phyloP scores from a whole-genome alignment of 2,888 invertebrate species.

The Cheilosia variabilis region DNA sequence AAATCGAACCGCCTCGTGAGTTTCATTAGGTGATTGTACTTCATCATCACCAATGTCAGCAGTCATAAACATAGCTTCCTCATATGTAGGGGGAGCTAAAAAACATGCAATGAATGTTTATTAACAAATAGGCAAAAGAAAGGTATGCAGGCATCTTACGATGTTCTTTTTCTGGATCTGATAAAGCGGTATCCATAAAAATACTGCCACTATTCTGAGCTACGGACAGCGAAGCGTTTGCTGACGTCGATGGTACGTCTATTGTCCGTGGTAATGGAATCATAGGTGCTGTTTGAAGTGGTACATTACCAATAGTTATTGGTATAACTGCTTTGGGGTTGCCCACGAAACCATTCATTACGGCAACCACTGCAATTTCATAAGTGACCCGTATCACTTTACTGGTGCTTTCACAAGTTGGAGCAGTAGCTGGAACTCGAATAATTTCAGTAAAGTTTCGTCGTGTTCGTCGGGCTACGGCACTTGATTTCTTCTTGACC shows the following conservation, averaged over 20 bases:
- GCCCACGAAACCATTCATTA: slow-evolving; percentile 79
- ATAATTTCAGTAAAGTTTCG: slow-evolving; percentile 79
- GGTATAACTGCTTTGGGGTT: slow-evolving; percentile 81
- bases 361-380: slow-evolving; percentile 80
- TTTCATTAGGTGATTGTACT: slow-evolving; percentile 77
- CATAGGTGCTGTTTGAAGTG: slow-evolving; percentile 77
- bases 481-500: slow-evolving; percentile 79
- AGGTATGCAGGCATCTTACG: slow-evolving; percentile 28
- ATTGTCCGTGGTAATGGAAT: slow-evolving; percentile 23
- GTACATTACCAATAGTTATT: slow-evolving; percentile 82
- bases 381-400: slow-evolving; percentile 82
- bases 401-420: slow-evolving; percentile 81
- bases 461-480: slow-evolving; percentile 76
- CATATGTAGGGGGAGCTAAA: slow-evolving; percentile 83
- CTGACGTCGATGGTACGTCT: slow-evolving; percentile 80
- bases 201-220: slow-evolving; percentile 73
- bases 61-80: slow-evolving; percentile 82
- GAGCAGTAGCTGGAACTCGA: slow-evolving; percentile 82
- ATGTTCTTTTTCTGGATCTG: slow-evolving; percentile 24
- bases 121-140: no score
- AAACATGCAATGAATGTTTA: background rate
- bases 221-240: slow-evolving; percentile 77
- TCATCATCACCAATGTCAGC: slow-evolving; percentile 81
- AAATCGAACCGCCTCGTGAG: slow-evolving; percentile 78
- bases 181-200: slow-evolving; percentile 74